Evolutionary conservation across 2,888 invertebrate genomes (phyloP), one percentile per base, ranked within the genome.

Genomic region (Thera obeliscata): DNA sequence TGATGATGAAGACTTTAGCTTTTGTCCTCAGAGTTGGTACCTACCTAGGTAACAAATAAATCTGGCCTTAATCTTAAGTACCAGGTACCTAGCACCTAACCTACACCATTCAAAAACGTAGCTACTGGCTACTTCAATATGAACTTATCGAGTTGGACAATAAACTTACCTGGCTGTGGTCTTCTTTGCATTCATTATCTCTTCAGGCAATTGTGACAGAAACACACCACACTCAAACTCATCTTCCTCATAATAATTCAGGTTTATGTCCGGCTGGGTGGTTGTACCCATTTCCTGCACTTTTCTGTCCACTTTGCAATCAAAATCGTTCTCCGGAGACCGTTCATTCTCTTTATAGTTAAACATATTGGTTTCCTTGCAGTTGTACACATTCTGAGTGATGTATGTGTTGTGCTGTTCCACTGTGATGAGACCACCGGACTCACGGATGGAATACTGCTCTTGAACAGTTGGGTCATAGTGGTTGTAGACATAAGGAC

Each of bases 331-430:
- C 7, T 55, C 58, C 2, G 58, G 63, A 35, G 67, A 58, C 35
- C 59, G 64, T 7, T 8, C 22, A 1, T 49, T 12, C 35, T 89
- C 87, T n/a, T 82, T 84, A 49, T 79, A 83, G 48, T 87, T 89
- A 55, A 81, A 86, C 0, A 89, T 83, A 74, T 89, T 88, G 0
- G 68, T 22, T 38, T 89, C 87, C 6, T 84, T 85, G 56, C 80
- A 86, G 35, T 88, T 90, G 61, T 84, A 89, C 0, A 90, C 84
- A 76, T 91, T 91, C 66, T 90, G 88, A 1, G 89, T 90, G 4
- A 90, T 87, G 50, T 88, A 89, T 2, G 90, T 89, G 33, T 86
- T 88, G 56, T 87, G 87, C 8, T 91, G 88, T 64, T 91, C 84
- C 0, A 89, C 85, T 0, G 87, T 89, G 8, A 90, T 84, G 6